phyloP scores from a whole-genome alignment of 2,113 vertebrate species.

The Ophthalmolycus amberensis region DNA sequence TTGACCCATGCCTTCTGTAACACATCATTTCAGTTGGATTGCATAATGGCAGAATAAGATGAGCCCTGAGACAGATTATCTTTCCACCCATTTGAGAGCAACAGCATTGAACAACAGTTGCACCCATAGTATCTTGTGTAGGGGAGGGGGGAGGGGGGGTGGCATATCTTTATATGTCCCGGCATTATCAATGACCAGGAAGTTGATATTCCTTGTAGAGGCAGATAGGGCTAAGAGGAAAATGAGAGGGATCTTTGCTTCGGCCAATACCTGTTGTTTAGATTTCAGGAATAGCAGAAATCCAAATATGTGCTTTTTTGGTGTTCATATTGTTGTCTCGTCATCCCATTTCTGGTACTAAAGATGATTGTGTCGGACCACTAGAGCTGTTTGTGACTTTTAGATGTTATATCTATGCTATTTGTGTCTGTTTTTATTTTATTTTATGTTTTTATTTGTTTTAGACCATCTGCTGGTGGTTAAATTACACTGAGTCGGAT shows the following conservation, averaged over 20 bases:
- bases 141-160: background rate
- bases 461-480: conserved; percentile 64
- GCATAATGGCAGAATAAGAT: conserved; percentile 57
- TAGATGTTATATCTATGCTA: conserved; percentile 77
- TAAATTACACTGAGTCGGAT: conserved; percentile 73
- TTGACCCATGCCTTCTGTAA: conserved; percentile 83
- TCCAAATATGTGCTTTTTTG: conserved; percentile 78
- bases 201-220: conserved; percentile 37
- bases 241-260: conserved; percentile 67
- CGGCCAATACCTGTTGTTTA: conserved; percentile 75
- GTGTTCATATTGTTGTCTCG: conserved; percentile 66
- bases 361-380: conserved; percentile 85
- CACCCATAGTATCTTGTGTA: conserved; percentile 39
- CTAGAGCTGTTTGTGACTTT: conserved; percentile 82
- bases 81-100: conserved; percentile 54
- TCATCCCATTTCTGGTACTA: conserved; percentile 79
- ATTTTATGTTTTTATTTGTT: conserved; percentile 17
- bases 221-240: conserved; percentile 82
- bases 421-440: conserved; percentile 43
- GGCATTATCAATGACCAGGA: conserved; percentile 49
- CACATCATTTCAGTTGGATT: conserved; percentile 75
- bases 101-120: conserved; percentile 53
- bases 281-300: conserved; percentile 82
- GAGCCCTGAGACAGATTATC: conserved; percentile 59
- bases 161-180: conserved; percentile 20